Evolutionary conservation across 1,140 invertebrate species (phyloP).

Genomic region (Neelides sp.): DNA sequence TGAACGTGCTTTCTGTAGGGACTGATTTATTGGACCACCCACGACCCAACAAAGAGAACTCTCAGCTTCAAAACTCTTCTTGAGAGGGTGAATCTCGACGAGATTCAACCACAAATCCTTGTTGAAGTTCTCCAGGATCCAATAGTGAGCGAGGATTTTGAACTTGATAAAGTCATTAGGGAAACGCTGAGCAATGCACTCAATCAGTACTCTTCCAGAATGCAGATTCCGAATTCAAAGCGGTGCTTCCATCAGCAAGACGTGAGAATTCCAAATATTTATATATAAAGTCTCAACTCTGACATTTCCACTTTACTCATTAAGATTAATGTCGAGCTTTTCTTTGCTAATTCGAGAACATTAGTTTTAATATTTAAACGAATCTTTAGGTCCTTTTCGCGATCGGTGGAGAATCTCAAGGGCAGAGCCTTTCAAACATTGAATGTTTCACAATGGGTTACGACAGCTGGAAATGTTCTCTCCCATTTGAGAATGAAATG

Average conservation of each 20-base stretch:
- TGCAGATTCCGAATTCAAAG: slow-evolving; percentile 7
- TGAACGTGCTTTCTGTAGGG: too few species aligned
- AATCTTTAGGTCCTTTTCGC: slow-evolving; percentile 32
- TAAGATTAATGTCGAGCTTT: neutral
- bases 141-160: slow-evolving; percentile 6
- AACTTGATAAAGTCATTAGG: slow-evolving; percentile 21
- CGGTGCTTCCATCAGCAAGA: slow-evolving; percentile 29
- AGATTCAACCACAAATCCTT: slow-evolving; percentile 29
- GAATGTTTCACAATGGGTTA: slow-evolving; percentile 34
- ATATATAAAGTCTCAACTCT: neutral
- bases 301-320: neutral
- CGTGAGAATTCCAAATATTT: slow-evolving; percentile 14
- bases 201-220: neutral
- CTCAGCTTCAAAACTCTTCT: slow-evolving; percentile 20
- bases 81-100: slow-evolving; percentile 26
- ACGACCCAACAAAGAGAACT: slow-evolving; percentile 18
- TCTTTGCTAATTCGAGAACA: neutral
- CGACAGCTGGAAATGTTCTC: slow-evolving; percentile 30
- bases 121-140: slow-evolving; percentile 30
- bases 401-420: slow-evolving; percentile 33
- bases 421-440: slow-evolving; percentile 31
- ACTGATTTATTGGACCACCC: slow-evolving; percentile 29
- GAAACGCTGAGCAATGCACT: slow-evolving; percentile 21
- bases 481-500: slow-evolving; percentile 17
- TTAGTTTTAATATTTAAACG: slow-evolving; percentile 1